Percentiles rank a stretch among this genome's conserved stretches.
These are phyloP conservation scores for Micromesistius poutassou DNA, from an alignment of 2,797 vertebrate genomes.

Conservation along the genomic window DNA sequence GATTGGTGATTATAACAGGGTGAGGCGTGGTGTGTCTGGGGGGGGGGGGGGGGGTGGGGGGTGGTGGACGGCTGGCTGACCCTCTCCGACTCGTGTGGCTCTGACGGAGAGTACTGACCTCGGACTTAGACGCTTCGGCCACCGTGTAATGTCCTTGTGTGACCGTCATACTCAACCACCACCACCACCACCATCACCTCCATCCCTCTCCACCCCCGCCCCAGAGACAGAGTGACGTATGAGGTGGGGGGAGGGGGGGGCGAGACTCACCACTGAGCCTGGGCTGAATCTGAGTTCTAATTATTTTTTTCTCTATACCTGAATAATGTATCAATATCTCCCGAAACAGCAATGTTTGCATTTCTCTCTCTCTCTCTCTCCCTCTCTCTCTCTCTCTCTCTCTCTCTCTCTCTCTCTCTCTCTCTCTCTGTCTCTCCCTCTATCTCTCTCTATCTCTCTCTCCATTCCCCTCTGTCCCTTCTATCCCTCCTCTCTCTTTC, in stretches of 20 bases:
- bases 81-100: background rate
- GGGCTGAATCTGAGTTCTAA: conserved; percentile 31
- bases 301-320: conserved; percentile 66
- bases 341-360: conserved; percentile 75
- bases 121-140: background rate
- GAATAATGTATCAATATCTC: conserved; percentile 76
- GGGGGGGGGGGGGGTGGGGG: too few relatives aligned
- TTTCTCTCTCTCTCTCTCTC: conserved; percentile 45
- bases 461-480: too few relatives aligned
- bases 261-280: background rate
- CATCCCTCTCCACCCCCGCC: background rate
- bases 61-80: background rate
- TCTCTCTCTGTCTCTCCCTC: conserved; percentile 59
- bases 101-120: background rate
- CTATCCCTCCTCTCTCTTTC: too few relatives aligned
- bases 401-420: conserved; percentile 21
- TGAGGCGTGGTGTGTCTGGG: too few relatives aligned
- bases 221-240: background rate
- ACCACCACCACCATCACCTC: background rate
- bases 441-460: conserved; percentile 48
- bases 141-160: background rate
- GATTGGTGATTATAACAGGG: too few relatives aligned
- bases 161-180: background rate
- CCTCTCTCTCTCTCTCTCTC: conserved; percentile 10
- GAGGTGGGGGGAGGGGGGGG: background rate